Base-by-base conservation (phyloP, 2,797 vertebrate genomes). In the Picus viridis region DNA sequence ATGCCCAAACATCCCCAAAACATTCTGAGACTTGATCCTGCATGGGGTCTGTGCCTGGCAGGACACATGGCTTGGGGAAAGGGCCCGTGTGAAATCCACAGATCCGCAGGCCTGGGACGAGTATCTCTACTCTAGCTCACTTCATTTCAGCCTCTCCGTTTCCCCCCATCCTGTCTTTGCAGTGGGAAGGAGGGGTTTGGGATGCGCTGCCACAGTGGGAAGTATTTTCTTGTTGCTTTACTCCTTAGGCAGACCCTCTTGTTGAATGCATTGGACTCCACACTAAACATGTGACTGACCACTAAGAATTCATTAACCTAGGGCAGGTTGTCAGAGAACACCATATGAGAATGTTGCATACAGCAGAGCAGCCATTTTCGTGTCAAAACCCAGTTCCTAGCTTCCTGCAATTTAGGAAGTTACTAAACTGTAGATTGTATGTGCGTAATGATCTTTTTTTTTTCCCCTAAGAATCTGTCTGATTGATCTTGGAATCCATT, bases 221-320 rank as follows among this genome's bases (percentile, higher is more conserved):
- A 49, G 12, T 49, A 49, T 49, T 75, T 11, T 14, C 6, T 90
- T 10, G 72, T 61, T 65, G 12, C n/a, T 75, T 41, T 12, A 17
- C 3, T 43, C 20, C 1, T 27, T 61, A 5, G 30, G 17, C 15
- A 19, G 41, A 27, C 59, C 6, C 8, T 61, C 6, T 15, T 62
- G 16, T 24, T 45, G 20, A 62, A 83, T 23, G 5, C 20, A 17
- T 16, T 41, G 8, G 6, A 72, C 19, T 64, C 36, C 51, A 10
- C 15, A 32, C 41, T 12, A 81, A 49, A 39, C 0, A 1, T 0
- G 0, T 41, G 45, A 69, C 6, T 4, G 5, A 51, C 2, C 6
- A 23, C 15, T 53, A 57, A 64, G 26, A 62, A 49, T 71, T 27
- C 57, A 53, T 63, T 61, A 64, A 56, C 29, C 54, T 68, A 78